Conservation (phyloP, 2,797 vertebrate genomes). For the Eulemur albifrons region DNA sequence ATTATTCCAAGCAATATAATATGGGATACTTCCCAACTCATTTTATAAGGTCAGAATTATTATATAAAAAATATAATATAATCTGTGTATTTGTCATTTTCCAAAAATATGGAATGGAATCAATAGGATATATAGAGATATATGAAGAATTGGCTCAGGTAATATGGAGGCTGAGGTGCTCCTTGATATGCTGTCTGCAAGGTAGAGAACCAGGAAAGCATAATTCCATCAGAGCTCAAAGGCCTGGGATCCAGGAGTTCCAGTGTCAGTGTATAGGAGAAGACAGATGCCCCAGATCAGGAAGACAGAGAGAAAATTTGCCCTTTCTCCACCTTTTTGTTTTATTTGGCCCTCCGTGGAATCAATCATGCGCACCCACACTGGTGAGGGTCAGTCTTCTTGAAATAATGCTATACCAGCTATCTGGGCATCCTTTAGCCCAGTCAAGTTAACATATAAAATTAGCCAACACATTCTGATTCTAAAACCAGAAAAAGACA, state of each 20-base stretch:
- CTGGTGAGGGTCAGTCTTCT: not conserved
- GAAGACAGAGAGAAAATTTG: not conserved
- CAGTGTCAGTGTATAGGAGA: not conserved
- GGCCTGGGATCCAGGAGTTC: not conserved
- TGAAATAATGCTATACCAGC: not conserved
- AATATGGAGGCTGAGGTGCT: not conserved
- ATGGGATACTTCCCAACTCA: not conserved
- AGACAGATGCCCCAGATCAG: not conserved
- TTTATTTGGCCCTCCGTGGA: too few relatives aligned
- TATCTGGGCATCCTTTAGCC: not conserved
- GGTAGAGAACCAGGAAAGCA: not conserved
- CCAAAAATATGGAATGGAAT: too few relatives aligned
- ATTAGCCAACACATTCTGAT: not conserved
- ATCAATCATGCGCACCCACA: accelerated
- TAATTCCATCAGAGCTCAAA: not conserved
- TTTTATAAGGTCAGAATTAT: not conserved
- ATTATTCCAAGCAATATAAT: not conserved
- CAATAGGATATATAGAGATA: not conserved
- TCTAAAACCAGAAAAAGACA: not conserved
- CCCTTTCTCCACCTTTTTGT: not conserved
- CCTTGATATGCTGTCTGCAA: not conserved
- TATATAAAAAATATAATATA: not conserved
- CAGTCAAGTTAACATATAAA: not conserved
- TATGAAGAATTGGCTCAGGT: not conserved
- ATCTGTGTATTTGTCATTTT: not conserved